Conservation (phyloP, 37 sponge, comb jelly and placozoan species). For the Ianthella basta region DNA sequence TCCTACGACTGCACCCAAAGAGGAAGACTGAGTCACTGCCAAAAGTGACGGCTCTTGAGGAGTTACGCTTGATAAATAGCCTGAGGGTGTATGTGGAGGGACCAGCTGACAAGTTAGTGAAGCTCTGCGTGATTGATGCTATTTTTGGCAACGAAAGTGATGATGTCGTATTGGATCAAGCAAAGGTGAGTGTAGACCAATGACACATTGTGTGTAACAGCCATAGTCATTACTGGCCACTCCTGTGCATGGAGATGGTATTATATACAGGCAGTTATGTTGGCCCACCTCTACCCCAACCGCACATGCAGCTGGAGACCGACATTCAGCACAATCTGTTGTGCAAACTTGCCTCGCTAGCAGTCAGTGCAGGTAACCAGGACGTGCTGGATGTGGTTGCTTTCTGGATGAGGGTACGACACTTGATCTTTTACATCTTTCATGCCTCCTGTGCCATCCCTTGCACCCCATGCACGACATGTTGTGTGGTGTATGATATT, state of each 20-base stretch:
- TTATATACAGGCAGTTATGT: no score
- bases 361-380: constrained; percentile 39
- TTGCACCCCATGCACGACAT: neutral
- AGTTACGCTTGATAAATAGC: constrained; percentile 53
- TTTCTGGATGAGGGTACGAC: constrained; percentile 72
- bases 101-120: constrained; percentile 20
- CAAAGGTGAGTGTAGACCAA: neutral
- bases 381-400: constrained; percentile 46
- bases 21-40: neutral
- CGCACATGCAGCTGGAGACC: neutral
- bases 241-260: neutral
- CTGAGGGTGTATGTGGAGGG: constrained; percentile 50
- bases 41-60: constrained; percentile 35
- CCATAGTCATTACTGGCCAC: neutral
- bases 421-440: neutral
- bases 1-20: neutral
- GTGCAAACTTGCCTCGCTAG: constrained; percentile 53
- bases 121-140: constrained; percentile 68
- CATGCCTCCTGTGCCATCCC: neutral
- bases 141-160: constrained; percentile 52
- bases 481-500: neutral
- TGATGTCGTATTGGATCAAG: neutral
- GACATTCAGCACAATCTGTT: constrained; percentile 31
- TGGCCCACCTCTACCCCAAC: no score
- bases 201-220: neutral